phyloP scores from a whole-genome alignment of 2,797 vertebrate species.

The Poecilia gillii region DNA sequence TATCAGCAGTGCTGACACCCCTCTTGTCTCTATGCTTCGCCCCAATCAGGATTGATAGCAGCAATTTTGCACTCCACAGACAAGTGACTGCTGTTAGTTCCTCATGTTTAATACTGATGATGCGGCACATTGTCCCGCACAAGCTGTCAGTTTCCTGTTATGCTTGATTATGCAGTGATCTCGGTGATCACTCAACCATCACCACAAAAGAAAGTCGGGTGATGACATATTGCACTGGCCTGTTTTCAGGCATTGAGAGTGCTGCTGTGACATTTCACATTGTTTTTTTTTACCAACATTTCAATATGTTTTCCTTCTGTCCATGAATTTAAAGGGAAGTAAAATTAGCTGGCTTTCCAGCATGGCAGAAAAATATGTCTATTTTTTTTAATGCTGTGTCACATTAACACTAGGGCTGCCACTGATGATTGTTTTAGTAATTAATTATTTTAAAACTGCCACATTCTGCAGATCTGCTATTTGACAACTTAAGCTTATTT shows the following conservation, averaged over 20 bases:
- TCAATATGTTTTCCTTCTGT: not conserved
- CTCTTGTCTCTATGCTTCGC: constrained; percentile 46
- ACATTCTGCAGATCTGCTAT: too few species aligned
- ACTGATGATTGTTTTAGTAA: too few species aligned
- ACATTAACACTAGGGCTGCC: not conserved
- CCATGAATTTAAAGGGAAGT: not conserved
- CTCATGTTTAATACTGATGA: constrained; percentile 64
- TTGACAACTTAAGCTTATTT: too few species aligned
- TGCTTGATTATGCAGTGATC: constrained; percentile 21
- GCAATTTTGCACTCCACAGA: constrained; percentile 41
- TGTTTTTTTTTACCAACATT: not conserved
- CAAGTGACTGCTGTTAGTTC: constrained; percentile 57
- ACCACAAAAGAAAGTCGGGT: constrained; percentile 4
- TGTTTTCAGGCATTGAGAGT: not conserved
- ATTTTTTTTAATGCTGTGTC: too few species aligned
- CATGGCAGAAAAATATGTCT: not conserved
- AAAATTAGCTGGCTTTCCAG: not conserved
- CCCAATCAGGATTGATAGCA: constrained; percentile 73
- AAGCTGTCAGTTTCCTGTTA: constrained; percentile 41
- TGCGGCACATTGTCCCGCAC: constrained; percentile 43
- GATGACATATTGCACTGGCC: not conserved
- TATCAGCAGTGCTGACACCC: constrained; percentile 65
- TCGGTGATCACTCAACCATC: constrained; percentile 29
- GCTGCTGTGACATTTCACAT: constrained; percentile 4
- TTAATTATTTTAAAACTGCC: too few species aligned